Conservation (phyloP, 2,888 invertebrate genomes). For the Coelopa pilipes region DNA sequence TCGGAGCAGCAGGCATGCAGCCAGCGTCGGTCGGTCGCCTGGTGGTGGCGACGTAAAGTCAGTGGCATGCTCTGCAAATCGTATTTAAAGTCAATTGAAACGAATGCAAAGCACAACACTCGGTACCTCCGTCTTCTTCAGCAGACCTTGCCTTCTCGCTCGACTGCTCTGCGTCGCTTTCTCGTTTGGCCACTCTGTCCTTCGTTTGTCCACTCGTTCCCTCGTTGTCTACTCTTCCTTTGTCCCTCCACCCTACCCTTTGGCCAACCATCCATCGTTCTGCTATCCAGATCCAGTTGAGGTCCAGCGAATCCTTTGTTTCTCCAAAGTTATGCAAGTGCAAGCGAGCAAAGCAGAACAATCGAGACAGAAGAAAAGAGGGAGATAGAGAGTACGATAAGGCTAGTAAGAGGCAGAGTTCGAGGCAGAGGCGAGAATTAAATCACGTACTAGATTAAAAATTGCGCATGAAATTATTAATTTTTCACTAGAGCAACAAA, state of each 20-base stretch:
- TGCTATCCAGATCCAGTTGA: too few relatives aligned
- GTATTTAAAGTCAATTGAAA: conserved; percentile 52
- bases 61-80: conserved; percentile 48
- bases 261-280: not conserved
- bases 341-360: too few relatives aligned
- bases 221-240: too few relatives aligned
- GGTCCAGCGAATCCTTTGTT: too few relatives aligned
- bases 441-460: conserved; percentile 67
- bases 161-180: too few relatives aligned
- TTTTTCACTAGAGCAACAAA: conserved; percentile 49
- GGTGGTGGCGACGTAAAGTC: not conserved
- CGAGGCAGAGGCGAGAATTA: conserved; percentile 54
- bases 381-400: too few relatives aligned
- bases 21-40: conserved; percentile 1
- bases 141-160: too few relatives aligned
- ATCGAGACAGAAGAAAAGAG: not conserved
- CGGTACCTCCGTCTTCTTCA: not conserved
- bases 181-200: too few relatives aligned
- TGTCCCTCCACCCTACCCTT: not conserved
- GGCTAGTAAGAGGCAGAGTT: not conserved
- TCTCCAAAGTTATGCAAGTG: too few relatives aligned
- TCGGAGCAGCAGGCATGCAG: too few relatives aligned
- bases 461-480: conserved; percentile 66
- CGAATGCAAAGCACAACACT: conserved; percentile 29
- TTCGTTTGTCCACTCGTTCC: too few relatives aligned